Evolutionary conservation across 2,113 vertebrate species (phyloP).

Genomic region (Hepsetus odoe): DNA sequence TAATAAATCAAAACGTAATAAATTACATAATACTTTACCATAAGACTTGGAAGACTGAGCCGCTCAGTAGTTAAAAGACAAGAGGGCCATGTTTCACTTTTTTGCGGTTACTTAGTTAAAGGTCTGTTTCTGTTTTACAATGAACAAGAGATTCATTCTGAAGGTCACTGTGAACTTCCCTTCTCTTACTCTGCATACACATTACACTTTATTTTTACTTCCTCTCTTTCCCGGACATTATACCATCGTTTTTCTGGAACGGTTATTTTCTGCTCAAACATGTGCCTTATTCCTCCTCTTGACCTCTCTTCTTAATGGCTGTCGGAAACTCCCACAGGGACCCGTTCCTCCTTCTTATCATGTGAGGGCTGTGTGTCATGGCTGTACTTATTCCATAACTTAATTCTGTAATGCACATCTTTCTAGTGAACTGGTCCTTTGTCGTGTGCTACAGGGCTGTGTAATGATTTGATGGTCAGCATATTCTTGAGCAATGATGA

Average conservation of each 20-base stretch:
- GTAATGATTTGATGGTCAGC: neutral
- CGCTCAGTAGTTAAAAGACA: too few species aligned
- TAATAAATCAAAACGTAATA: too few species aligned
- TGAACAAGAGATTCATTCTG: neutral
- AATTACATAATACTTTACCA: too few species aligned
- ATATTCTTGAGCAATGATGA: neutral
- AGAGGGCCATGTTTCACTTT: too few species aligned
- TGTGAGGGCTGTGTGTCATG: constrained; percentile 47
- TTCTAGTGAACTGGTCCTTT: constrained; percentile 9
- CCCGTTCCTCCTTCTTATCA: constrained; percentile 29
- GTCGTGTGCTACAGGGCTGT: neutral
- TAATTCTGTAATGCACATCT: constrained; percentile 20
- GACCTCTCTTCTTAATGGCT: constrained; percentile 8
- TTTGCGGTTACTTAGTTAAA: neutral
- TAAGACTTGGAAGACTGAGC: too few species aligned
- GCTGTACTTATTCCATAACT: constrained; percentile 34
- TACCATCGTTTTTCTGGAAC: constrained; percentile 26
- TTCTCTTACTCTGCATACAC: neutral
- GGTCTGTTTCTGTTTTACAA: neutral
- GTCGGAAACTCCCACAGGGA: constrained; percentile 41
- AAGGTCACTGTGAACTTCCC: neutral
- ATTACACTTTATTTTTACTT: neutral
- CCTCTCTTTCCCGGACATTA: neutral
- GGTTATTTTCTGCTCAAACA: constrained; percentile 32
- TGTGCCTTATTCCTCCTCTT: constrained; percentile 32